Conservation (phyloP, 1,140 invertebrate genomes). For the Lucilia cuprina region DNA sequence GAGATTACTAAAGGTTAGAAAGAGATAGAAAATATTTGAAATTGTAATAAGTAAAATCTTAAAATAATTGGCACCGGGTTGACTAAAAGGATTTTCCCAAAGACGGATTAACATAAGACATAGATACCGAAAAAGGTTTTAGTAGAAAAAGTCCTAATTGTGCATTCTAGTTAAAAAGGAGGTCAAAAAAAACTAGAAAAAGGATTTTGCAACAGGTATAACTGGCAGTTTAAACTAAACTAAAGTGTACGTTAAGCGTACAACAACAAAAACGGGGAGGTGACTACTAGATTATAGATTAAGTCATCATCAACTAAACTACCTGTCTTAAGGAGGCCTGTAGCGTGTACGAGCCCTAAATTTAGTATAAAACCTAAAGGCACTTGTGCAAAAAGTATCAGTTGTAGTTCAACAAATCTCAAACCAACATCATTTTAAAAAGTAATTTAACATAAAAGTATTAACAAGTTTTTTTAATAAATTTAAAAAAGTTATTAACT, state of each 20-base stretch:
- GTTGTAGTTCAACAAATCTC: neutral
- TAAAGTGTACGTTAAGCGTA: neutral
- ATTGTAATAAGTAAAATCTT: neutral
- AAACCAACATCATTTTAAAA: neutral
- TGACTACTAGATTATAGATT: constrained; percentile 1
- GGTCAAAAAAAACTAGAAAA: neutral
- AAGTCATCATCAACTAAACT: neutral
- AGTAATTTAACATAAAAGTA: neutral
- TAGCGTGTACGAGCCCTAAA: neutral
- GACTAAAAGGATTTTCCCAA: neutral
- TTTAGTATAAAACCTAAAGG: neutral
- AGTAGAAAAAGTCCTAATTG: no score
- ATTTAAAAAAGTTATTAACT: neutral
- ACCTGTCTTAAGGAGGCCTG: neutral
- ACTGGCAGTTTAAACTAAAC: neutral
- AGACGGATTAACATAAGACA: neutral
- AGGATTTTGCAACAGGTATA: constrained; percentile 17
- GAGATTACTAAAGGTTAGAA: neutral
- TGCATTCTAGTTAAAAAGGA: neutral
- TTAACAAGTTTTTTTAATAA: neutral
- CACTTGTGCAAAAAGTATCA: neutral
- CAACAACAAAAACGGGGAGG: neutral
- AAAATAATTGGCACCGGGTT: neutral
- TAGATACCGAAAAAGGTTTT: no score
- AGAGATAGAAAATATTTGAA: neutral